Evolutionary conservation across 1,140 invertebrate genomes (phyloP).

Genomic region (Leptinotarsa undecemlineata): DNA sequence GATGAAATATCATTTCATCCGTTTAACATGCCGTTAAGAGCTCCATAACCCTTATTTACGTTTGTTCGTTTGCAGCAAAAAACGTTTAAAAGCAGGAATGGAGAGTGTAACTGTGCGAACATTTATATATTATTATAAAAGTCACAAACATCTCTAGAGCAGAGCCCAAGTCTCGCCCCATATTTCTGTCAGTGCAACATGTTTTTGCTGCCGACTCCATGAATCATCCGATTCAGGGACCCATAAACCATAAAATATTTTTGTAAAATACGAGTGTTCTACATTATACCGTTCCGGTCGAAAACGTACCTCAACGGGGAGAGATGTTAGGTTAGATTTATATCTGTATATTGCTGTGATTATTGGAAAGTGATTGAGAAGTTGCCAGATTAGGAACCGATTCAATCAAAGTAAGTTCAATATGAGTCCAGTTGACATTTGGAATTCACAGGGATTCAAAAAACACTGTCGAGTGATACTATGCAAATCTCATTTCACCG

Average conservation of each 20-base stretch:
- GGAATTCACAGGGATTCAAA: too few species aligned
- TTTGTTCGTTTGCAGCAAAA: constrained; percentile 12
- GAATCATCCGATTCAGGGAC: constrained; percentile 43
- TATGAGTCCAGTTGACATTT: too few species aligned
- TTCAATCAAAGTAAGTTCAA: too few species aligned
- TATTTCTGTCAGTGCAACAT: constrained; percentile 50
- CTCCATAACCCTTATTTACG: constrained; percentile 13
- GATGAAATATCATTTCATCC: neutral
- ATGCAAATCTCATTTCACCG: too few species aligned
- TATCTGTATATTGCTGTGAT: too few species aligned
- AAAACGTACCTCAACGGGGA: too few species aligned
- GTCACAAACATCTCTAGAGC: constrained; percentile 44
- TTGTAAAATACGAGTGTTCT: constrained; percentile 18
- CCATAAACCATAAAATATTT: constrained; percentile 46
- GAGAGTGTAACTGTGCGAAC: constrained; percentile 18
- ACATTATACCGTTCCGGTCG: neutral
- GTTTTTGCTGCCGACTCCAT: constrained; percentile 46
- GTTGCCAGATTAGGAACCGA: too few species aligned
- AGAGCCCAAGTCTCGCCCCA: constrained; percentile 44
- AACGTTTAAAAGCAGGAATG: constrained; percentile 15
- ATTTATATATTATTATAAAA: constrained; percentile 41
- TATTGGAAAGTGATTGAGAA: too few species aligned
- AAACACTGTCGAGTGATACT: too few species aligned
- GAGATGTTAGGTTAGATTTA: too few species aligned
- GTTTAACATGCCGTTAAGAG: neutral